Conservation (phyloP, 2,113 vertebrate species). For the Lamprologus tigripictilis region DNA sequence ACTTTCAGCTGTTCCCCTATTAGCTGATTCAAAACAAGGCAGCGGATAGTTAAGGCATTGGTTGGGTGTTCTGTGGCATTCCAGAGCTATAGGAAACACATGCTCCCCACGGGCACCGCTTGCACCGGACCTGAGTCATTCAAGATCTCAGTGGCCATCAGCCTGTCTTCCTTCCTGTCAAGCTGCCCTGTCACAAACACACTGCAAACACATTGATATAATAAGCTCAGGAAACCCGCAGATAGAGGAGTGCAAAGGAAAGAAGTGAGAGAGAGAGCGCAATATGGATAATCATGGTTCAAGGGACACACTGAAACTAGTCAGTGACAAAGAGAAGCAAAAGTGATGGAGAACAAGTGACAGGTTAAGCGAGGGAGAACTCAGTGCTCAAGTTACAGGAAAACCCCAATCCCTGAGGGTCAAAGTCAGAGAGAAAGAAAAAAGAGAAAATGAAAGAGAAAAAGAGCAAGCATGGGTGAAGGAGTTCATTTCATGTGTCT, state of each 20-base stretch:
- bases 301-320: not conserved
- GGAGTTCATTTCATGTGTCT: conserved; percentile 10
- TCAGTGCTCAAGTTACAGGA: conserved; percentile 55
- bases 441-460: not conserved
- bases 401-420: conserved; percentile 48
- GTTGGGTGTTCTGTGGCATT: conserved; percentile 43
- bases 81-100: conserved; percentile 57
- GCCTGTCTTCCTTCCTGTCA: conserved; percentile 70
- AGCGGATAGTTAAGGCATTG: not conserved
- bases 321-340: not conserved
- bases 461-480: not conserved
- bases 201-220: conserved; percentile 61
- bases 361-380: conserved; percentile 34
- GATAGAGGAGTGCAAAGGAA: not conserved
- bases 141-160: conserved; percentile 58
- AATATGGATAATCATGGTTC: not conserved
- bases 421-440: not conserved
- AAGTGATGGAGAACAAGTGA: conserved; percentile 41
- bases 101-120: conserved; percentile 62
- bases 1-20: not conserved
- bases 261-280: not conserved
- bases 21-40: not conserved
- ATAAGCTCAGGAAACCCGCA: conserved; percentile 38
- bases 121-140: conserved; percentile 65
- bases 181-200: conserved; percentile 61